Percentiles rank a stretch among this genome's conserved stretches.
phyloP scores from a whole-genome alignment of 1,140 invertebrate genomes.

The Sminthurides bifidus region DNA sequence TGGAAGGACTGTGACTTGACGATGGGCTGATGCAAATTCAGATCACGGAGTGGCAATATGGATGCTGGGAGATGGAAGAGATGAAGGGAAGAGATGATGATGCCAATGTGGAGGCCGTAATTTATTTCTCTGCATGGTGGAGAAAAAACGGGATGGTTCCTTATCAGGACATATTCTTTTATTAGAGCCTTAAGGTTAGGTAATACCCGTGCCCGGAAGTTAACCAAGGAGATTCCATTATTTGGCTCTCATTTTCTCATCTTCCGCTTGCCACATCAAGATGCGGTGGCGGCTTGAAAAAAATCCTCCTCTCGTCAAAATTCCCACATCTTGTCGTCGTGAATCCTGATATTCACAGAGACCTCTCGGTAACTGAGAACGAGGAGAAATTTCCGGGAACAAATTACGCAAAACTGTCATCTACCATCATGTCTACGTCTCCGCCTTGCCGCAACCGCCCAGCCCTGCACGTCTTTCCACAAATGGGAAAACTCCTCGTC shows the following conservation, averaged over 20 bases:
- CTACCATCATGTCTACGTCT: too few relatives aligned
- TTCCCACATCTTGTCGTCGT: too few relatives aligned
- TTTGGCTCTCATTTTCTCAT: constrained; percentile 1
- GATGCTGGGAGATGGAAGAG: constrained; percentile 12
- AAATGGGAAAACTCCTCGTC: too few relatives aligned
- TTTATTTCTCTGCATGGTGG: constrained; percentile 30
- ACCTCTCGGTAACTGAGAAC: too few relatives aligned
- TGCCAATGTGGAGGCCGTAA: constrained; percentile 25
- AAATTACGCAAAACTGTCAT: too few relatives aligned
- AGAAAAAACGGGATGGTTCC: constrained; percentile 24
- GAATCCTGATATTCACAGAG: too few relatives aligned
- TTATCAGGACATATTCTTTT: constrained; percentile 30
- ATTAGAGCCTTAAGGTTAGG: constrained; percentile 24
- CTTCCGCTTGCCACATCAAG: not conserved
- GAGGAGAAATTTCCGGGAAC: too few relatives aligned
- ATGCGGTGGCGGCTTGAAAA: too few relatives aligned
- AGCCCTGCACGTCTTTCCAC: too few relatives aligned
- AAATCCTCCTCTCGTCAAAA: too few relatives aligned
- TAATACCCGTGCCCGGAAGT: constrained; percentile 3
- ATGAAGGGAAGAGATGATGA: constrained; percentile 27
- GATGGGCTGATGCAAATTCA: constrained; percentile 32
- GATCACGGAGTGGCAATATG: constrained; percentile 33
- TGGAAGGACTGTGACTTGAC: constrained; percentile 25
- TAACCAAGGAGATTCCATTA: constrained; percentile 3
- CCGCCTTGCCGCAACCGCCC: too few relatives aligned